phyloP scores from a whole-genome alignment of 2,888 invertebrate species.

The Iphiclides podalirius region DNA sequence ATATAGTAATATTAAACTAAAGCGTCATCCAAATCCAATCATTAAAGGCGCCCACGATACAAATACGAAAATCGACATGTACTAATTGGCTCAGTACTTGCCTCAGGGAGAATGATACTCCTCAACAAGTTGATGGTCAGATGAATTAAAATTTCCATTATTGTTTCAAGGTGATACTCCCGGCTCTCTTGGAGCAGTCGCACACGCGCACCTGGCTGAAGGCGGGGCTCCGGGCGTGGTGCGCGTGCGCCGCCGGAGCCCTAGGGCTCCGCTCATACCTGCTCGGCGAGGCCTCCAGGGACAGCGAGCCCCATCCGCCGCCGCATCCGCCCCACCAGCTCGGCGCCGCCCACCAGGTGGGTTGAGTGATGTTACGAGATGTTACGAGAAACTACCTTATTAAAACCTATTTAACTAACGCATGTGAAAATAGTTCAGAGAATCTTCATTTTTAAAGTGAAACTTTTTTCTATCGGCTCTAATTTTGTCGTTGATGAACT shows the following conservation, averaged over 20 bases:
- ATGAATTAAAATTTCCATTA: too few relatives aligned
- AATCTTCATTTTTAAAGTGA: too few relatives aligned
- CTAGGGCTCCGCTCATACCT: slow-evolving; percentile 94
- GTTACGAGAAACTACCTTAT: not conserved
- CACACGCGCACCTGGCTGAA: slow-evolving; percentile 97
- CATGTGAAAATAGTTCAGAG: too few relatives aligned
- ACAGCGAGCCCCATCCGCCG: slow-evolving; percentile 48
- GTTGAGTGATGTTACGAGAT: not conserved
- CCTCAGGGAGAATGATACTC: too few relatives aligned
- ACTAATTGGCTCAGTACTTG: too few relatives aligned
- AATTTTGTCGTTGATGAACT: too few relatives aligned
- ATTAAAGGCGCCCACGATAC: too few relatives aligned
- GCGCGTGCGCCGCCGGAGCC: slow-evolving; percentile 89
- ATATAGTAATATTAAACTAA: too few relatives aligned
- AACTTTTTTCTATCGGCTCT: too few relatives aligned
- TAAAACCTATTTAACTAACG: not conserved
- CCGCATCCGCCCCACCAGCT: slow-evolving; percentile 70
- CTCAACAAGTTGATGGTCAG: too few relatives aligned
- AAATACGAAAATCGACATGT: too few relatives aligned
- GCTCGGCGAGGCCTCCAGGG: slow-evolving; percentile 83
- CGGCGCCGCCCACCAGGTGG: slow-evolving; percentile 89
- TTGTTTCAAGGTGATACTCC: slow-evolving; percentile 89
- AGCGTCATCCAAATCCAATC: too few relatives aligned
- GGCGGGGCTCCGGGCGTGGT: slow-evolving; percentile 92
- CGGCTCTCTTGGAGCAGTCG: slow-evolving; percentile 96